Evolutionary conservation across 2,113 vertebrate species (phyloP), one percentile per base, ranked within the genome.

Genomic region (Oryzias melastigma): DNA sequence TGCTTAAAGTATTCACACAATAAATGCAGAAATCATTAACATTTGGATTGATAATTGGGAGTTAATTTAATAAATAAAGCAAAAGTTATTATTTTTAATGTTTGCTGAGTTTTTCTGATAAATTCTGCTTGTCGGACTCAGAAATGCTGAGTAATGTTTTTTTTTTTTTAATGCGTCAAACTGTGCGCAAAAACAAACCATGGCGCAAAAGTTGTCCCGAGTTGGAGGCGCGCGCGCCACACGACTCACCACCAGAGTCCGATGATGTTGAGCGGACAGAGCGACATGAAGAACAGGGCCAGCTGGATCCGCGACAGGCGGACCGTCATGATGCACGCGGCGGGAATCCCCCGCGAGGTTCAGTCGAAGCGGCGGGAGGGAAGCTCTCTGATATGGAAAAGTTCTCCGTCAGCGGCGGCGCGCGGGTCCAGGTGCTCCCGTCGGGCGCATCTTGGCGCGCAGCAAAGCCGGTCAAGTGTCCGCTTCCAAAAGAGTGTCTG

Each of bases 241-340:
- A 84, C 82, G 55, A 95, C 95, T 95, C 90, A 96, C 95, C 95
- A 96, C 95, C 95, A 96, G 18, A 96, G 93, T 64, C 95, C 95
- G 85, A 96, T 96, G 88, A 96, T 96, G 73, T 96, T 96, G 86
- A 94, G 94, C n/a, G 95, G 95, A 79, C 95, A 96, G 64, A 96
- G 93, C 50, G 95, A 84, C 80, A 96, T 93, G 66, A 95, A 94
- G 87, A 96, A 96, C 22, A 96, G 89, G 58, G 93, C 93, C 68
- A 95, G 91, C 48, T 96, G 94, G 47, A 92, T 93, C 81, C 93
- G 90, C 15, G 93, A 93, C 8, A 93, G 88, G 60, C 93, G 91
- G 81, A 91, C 87, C 91, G 93, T 94, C 89, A 90, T 93, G 81
- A 70, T 87, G 78, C 77, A 68, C 59, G 56, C 62, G 15, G 54